A percentile compares a stretch with the other conserved stretches of the same genome.
phyloP scores from a whole-genome alignment of 2,888 invertebrate species.

The Carpatolechia fugitivella region DNA sequence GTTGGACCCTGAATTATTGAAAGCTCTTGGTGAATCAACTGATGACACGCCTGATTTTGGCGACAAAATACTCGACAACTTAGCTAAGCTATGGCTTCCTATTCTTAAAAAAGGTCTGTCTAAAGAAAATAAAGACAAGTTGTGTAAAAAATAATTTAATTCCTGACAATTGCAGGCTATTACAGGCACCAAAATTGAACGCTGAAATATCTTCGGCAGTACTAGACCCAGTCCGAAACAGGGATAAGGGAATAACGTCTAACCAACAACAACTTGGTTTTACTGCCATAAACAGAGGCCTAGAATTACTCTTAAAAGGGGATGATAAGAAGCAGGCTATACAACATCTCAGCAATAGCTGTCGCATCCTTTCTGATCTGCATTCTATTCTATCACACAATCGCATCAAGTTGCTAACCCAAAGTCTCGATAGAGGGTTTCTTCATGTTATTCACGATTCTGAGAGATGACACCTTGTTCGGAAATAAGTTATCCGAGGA shows the following conservation, averaged over 20 bases:
- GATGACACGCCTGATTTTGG: constrained; percentile 11
- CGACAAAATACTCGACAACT: constrained; percentile 1
- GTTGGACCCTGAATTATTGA: constrained; percentile 8
- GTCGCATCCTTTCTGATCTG: constrained; percentile 13
- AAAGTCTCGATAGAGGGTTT: constrained; percentile 16
- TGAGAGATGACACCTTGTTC: constrained; percentile 17
- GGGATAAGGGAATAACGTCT: neutral
- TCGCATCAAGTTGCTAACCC: constrained; percentile 13
- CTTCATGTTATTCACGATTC: constrained; percentile 14
- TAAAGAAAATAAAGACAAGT: constrained; percentile 13
- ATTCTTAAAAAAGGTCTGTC: constrained; percentile 12
- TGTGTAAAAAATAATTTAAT: constrained; percentile 11
- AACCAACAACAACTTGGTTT: constrained; percentile 19
- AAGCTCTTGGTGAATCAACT: constrained; percentile 12
- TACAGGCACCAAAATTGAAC: constrained; percentile 21
- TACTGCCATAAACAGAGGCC: constrained; percentile 12
- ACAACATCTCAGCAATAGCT: constrained; percentile 16
- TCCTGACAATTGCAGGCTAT: constrained; percentile 16
- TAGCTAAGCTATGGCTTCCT: constrained; percentile 13
- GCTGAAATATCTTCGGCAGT: constrained; percentile 18
- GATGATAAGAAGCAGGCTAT: constrained; percentile 15
- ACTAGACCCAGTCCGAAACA: constrained; percentile 4
- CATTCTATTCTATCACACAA: constrained; percentile 12
- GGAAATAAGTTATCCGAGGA: constrained; percentile 14
- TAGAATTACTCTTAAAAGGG: constrained; percentile 14